phyloP scores from a whole-genome alignment of 2,797 vertebrate species.

The Anableps anableps region DNA sequence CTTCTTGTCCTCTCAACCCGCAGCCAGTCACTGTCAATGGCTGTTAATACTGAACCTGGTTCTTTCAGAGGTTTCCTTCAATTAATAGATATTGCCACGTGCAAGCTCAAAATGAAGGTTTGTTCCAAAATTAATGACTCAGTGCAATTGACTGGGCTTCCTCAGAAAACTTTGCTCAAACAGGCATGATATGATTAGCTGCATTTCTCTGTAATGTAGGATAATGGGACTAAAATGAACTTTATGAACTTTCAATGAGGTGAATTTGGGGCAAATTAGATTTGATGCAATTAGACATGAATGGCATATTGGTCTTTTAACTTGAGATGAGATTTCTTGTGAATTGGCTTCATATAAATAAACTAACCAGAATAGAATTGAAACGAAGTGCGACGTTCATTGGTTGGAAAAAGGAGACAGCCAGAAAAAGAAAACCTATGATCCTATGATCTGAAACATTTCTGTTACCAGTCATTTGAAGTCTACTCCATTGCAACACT shows the following conservation, averaged over 20 bases:
- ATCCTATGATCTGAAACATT: constrained; percentile 54
- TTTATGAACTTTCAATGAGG: background rate
- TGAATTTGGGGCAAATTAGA: background rate
- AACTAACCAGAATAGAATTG: background rate
- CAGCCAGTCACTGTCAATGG: background rate
- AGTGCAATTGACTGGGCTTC: background rate
- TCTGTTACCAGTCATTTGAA: constrained; percentile 61
- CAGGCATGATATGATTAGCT: background rate
- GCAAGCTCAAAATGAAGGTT: background rate
- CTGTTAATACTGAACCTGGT: background rate
- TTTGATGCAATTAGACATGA: background rate
- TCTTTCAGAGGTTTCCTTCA: background rate
- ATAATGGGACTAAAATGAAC: background rate
- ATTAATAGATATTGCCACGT: background rate
- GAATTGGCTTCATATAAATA: background rate
- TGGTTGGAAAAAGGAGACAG: background rate
- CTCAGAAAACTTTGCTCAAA: background rate
- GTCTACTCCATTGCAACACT: constrained; percentile 22
- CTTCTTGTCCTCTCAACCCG: background rate
- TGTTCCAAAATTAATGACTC: background rate
- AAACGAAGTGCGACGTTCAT: background rate
- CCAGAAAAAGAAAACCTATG: background rate
- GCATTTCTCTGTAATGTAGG: background rate
- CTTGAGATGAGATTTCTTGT: background rate
- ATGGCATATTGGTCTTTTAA: background rate